These are phyloP conservation scores for Syrrhaptes paradoxus DNA, from an alignment of 2,113 vertebrate genomes.

Conservation along the genomic window DNA sequence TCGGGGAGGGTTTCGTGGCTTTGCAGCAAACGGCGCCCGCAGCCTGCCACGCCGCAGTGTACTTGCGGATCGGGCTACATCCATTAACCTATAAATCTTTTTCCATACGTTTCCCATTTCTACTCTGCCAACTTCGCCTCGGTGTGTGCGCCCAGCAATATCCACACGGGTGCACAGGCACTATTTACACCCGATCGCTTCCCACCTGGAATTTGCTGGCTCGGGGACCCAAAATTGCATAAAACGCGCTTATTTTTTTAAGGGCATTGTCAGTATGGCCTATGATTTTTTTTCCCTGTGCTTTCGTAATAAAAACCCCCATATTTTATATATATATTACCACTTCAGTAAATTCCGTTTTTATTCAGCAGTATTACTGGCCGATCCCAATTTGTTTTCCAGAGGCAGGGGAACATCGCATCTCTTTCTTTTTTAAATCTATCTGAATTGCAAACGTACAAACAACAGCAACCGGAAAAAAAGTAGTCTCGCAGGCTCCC, in stretches of 20 bases:
- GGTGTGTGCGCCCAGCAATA: neutral
- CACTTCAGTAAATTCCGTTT: neutral
- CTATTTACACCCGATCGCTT: neutral
- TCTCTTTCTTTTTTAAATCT: neutral
- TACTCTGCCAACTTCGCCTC: conserved; percentile 44
- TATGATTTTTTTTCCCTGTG: neutral
- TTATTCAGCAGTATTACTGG: neutral
- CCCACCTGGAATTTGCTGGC: neutral
- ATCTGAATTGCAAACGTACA: neutral
- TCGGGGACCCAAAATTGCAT: neutral
- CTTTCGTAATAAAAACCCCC: neutral
- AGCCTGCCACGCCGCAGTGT: conserved; percentile 17
- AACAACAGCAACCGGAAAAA: neutral
- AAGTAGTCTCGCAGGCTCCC: neutral
- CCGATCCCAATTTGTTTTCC: neutral
- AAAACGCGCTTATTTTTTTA: neutral
- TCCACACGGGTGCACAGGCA: neutral
- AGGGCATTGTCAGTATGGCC: neutral
- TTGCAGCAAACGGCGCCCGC: neutral
- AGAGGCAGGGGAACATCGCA: neutral
- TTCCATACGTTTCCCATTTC: conserved; percentile 41
- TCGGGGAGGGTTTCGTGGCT: neutral
- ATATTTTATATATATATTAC: neutral
- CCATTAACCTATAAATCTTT: conserved; percentile 71
- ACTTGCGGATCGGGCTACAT: conserved; percentile 21